Percentiles rank a stretch among this genome's conserved stretches.
Evolutionary conservation across 1,140 invertebrate species (phyloP).

Genomic region (Philopotamus ludificatus): DNA sequence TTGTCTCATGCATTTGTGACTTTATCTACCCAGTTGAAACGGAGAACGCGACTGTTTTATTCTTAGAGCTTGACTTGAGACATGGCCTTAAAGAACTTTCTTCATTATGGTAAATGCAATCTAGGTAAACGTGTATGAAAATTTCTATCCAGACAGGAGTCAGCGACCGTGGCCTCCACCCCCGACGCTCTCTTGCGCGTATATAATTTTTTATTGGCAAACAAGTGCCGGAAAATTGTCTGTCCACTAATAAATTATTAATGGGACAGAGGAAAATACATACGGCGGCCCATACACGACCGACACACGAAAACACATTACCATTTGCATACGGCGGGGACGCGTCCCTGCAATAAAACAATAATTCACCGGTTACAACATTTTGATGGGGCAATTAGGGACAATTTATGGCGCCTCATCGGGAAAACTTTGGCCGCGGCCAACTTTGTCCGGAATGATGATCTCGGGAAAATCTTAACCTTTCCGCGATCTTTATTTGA

Average conservation of each 20-base stretch:
- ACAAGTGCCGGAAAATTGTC: not conserved
- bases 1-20: no score
- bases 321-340: no score
- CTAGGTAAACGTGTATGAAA: no score
- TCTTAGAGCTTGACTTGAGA: no score
- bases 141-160: no score
- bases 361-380: not conserved
- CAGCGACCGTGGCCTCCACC: no score
- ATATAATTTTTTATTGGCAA: not conserved
- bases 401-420: not conserved
- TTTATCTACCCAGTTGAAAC: no score
- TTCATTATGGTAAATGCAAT: no score
- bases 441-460: not conserved
- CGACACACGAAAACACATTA: not conserved
- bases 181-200: no score
- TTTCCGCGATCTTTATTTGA: conserved; percentile 4
- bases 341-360: not conserved
- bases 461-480: not conserved
- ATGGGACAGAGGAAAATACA: not conserved
- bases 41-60: no score
- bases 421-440: not conserved
- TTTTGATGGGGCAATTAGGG: not conserved
- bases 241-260: not conserved
- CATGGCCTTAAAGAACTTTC: no score
- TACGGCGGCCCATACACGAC: not conserved